phyloP scores from a whole-genome alignment of 2,797 vertebrate species.

The Petrocephalus schoutedeni region DNA sequence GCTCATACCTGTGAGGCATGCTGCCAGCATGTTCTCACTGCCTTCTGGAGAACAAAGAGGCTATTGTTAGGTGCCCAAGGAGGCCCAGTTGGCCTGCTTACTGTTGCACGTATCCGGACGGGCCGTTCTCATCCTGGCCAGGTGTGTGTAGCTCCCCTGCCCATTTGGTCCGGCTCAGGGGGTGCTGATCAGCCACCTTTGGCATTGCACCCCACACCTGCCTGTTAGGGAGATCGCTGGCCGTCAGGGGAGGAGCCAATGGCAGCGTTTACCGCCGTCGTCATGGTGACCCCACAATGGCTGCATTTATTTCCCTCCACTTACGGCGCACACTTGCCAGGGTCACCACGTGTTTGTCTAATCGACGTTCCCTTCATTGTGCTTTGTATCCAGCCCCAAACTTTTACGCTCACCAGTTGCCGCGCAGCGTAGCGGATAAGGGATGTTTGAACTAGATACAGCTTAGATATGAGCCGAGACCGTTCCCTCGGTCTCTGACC shows the following conservation, averaged over 20 bases:
- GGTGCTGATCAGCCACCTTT: slow-evolving; percentile 37
- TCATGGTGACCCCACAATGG: slow-evolving; percentile 48
- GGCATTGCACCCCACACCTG: background rate
- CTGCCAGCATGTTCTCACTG: slow-evolving; percentile 43
- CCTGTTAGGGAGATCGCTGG: background rate
- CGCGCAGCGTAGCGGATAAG: slow-evolving; percentile 37
- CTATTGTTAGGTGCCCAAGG: slow-evolving; percentile 31
- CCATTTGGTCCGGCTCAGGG: background rate
- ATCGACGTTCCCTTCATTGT: slow-evolving; percentile 20
- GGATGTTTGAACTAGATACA: slow-evolving; percentile 7
- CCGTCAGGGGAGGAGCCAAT: background rate
- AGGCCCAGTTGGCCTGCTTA: background rate
- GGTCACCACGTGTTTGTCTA: slow-evolving; percentile 14
- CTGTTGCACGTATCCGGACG: slow-evolving; percentile 12
- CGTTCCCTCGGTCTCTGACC: background rate
- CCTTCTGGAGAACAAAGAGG: slow-evolving; percentile 37
- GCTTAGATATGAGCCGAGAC: background rate
- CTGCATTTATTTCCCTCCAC: slow-evolving; percentile 41
- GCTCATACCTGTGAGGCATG: slow-evolving; percentile 46
- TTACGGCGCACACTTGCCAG: slow-evolving; percentile 24
- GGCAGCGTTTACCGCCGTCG: background rate
- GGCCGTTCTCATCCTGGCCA: background rate
- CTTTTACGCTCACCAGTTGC: slow-evolving; percentile 37
- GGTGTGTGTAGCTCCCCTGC: background rate
- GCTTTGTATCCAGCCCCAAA: slow-evolving; percentile 36